Evolutionary conservation across 1,140 invertebrate species (phyloP), one percentile per base, ranked within the genome.

Genomic region (Zeugodacus cucurbitae): DNA sequence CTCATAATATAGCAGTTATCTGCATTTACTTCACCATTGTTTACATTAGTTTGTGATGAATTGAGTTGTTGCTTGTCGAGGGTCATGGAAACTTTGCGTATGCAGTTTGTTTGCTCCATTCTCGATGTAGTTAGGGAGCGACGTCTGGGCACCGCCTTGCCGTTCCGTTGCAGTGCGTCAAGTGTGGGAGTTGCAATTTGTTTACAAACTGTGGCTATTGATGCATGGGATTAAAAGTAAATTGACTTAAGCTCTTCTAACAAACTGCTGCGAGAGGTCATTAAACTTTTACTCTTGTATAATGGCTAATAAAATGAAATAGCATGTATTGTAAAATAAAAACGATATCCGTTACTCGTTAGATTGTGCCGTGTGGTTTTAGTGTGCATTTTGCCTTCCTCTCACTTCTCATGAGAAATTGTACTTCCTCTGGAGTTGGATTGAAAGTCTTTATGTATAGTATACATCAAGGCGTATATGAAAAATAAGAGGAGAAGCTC

Each of bases 151-250:
- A 5, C 17, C 48, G 48, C 48, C 48, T 17, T 3, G 14, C 48
- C 17, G 5, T 2, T 0, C 2, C 3, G 14, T 54, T 54, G 48
- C 48, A 54, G 14, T 17, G 48, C 48, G 48, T 54, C 11, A 17
- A 54, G 48, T 54, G 22, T 29, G 37, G 44, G 34, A 48, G 22
- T 26, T 44, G 74, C 74, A 82, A 82, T 82, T 82, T 82, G 44
- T 82, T 82, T 82, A 82, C 74, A 82, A 82, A 48, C 74, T 82
- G 74, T 82, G 41, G 74, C 34, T 82, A 82, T 82, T 82, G 74
- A 82, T 82, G 74, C 41, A 82, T 48, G 74, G 74, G 74, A 82
- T 82, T 82, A 82, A 82, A 82, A 82, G 74, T 82, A 82, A 82
- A 82, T 82, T 82, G 74, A 82, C 34, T 82, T 82, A 82, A 82